phyloP scores from a whole-genome alignment of 2,113 vertebrate genomes.

The Rhadina sibilatrix region DNA sequence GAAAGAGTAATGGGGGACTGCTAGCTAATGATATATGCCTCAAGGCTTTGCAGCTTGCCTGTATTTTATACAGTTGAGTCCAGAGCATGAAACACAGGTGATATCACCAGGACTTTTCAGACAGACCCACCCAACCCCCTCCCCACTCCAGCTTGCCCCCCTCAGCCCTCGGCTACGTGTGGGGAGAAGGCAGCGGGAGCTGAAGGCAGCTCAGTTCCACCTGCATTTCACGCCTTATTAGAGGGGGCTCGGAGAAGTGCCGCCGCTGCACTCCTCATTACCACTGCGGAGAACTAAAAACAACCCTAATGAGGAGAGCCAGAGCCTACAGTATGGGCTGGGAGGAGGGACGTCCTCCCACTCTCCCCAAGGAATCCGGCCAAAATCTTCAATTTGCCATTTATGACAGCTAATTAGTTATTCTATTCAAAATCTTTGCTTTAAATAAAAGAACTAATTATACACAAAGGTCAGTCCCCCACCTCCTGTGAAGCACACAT shows the following conservation, averaged over 20 bases:
- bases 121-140: background rate
- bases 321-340: slow-evolving; percentile 22
- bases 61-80: slow-evolving; percentile 21
- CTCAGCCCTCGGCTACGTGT: background rate
- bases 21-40: slow-evolving; percentile 62
- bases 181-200: slow-evolving; percentile 72
- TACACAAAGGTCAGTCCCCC: slow-evolving; percentile 87
- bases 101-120: background rate
- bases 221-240: slow-evolving; percentile 86
- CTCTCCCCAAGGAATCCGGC: slow-evolving; percentile 78
- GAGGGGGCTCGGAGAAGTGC: slow-evolving; percentile 80
- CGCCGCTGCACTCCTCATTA: slow-evolving; percentile 80
- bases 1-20: slow-evolving; percentile 61
- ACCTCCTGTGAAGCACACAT: slow-evolving; percentile 81
- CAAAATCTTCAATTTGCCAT: slow-evolving; percentile 91
- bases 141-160: background rate
- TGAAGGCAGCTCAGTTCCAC: slow-evolving; percentile 76
- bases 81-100: slow-evolving; percentile 22
- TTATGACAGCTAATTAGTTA: slow-evolving; percentile 95
- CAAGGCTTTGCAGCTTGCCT: slow-evolving; percentile 50
- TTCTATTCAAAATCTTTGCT: slow-evolving; percentile 91
- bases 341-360: slow-evolving; percentile 72
- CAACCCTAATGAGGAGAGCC: slow-evolving; percentile 86
- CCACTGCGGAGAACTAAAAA: slow-evolving; percentile 79
- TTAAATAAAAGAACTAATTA: slow-evolving; percentile 95